Conservation (phyloP, 2,888 invertebrate species). For the Gastracanthus pulcherrimus region DNA sequence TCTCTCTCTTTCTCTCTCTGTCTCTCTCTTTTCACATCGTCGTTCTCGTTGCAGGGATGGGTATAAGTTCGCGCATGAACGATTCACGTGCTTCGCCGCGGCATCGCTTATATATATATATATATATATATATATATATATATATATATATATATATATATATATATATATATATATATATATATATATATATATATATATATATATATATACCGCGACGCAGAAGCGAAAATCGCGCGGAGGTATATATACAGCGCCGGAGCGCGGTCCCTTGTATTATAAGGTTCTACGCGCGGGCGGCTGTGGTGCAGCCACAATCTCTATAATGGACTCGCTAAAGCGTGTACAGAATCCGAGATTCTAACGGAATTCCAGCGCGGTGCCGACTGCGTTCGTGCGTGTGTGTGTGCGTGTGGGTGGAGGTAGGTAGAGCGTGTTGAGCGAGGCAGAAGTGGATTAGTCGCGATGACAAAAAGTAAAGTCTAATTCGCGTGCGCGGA, state of each 20-base stretch:
- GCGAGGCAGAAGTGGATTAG: slow-evolving; percentile 34
- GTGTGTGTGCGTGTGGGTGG: not conserved
- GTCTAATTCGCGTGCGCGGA: too few species aligned
- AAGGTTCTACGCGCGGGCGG: slow-evolving; percentile 56
- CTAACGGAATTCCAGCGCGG: slow-evolving; percentile 41
- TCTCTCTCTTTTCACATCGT: not conserved
- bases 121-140: not conserved
- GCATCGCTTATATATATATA: not conserved
- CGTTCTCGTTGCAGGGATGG: not conserved
- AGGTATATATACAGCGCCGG: too few species aligned
- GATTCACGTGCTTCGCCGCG: too few species aligned
- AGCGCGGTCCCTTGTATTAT: slow-evolving; percentile 40
- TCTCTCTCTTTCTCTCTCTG: too few species aligned
- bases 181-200: not conserved
- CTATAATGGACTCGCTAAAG: slow-evolving; percentile 75
- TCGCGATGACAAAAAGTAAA: slow-evolving; percentile 20
- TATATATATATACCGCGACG: slow-evolving; percentile 36
- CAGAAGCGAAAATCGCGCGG: slow-evolving; percentile 58
- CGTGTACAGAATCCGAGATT: slow-evolving; percentile 62
- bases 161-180: not conserved
- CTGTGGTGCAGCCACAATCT: slow-evolving; percentile 72
- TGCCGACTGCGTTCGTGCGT: not conserved
- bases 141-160: not conserved
- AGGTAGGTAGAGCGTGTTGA: not conserved
- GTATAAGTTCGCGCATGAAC: slow-evolving; percentile 37